phyloP scores from a whole-genome alignment of 2,113 vertebrate species.

The Ciconia stormi region DNA sequence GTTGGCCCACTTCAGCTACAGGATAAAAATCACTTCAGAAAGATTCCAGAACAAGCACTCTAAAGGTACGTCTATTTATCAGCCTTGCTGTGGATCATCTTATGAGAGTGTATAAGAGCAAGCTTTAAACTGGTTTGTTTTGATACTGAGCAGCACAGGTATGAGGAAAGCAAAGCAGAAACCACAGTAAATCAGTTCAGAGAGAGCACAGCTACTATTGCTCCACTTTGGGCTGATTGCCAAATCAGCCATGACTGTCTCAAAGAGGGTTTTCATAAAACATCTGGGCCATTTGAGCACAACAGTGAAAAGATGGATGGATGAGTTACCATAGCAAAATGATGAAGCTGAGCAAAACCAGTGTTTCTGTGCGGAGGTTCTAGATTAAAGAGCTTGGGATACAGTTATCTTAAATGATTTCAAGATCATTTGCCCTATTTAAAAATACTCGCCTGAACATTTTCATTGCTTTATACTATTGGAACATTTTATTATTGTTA shows the following conservation, averaged over 20 bases:
- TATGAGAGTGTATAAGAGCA: not conserved
- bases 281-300: not conserved
- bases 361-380: not conserved
- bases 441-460: not conserved
- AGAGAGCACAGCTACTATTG: not conserved
- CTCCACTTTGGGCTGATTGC: not conserved
- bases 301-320: not conserved
- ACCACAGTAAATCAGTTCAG: not conserved
- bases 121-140: not conserved
- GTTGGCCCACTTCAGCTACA: not conserved
- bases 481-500: not conserved
- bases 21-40: not conserved
- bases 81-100: not conserved
- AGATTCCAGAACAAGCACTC: not conserved
- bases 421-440: not conserved
- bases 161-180: not conserved
- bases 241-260: not conserved
- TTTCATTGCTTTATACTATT: not conserved
- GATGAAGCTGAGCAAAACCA: not conserved
- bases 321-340: not conserved
- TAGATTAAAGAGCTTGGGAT: not conserved
- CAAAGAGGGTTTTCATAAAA: not conserved
- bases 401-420: not conserved
- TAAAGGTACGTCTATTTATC: not conserved
- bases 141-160: not conserved